A percentile compares a stretch with the other conserved stretches of the same genome.
These are phyloP conservation scores for Drosophila stalkeri DNA, from an alignment of 2,888 invertebrate genomes.

Conservation along the genomic window DNA sequence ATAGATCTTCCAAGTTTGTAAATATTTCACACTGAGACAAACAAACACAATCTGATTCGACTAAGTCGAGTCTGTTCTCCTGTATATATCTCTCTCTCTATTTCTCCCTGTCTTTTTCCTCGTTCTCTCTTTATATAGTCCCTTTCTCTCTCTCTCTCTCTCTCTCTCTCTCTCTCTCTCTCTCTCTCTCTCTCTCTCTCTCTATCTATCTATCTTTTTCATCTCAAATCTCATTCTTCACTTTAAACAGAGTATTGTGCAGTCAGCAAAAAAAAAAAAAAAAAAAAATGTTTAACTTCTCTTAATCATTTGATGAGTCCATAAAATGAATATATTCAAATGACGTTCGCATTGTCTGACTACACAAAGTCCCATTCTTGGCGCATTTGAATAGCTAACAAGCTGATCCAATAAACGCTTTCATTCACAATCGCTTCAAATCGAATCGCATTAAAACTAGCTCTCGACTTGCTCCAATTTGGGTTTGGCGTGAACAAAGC, in stretches of 20 bases:
- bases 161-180: not conserved
- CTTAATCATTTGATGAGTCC: not conserved
- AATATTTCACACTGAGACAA: not conserved
- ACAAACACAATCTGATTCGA: too few species aligned
- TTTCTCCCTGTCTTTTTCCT: too few species aligned
- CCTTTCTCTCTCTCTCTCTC: not conserved
- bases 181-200: not conserved
- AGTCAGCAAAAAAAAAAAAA: not conserved
- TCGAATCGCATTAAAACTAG: conserved; percentile 1
- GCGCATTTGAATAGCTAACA: conserved; percentile 40
- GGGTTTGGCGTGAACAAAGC: conserved; percentile 70
- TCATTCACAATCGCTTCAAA: conserved; percentile 51
- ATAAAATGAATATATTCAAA: conserved; percentile 16
- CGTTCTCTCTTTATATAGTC: not conserved
- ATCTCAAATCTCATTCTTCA: not conserved
- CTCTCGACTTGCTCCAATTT: conserved; percentile 30
- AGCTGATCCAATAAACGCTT: conserved; percentile 36
- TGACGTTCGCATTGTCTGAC: conserved; percentile 22
- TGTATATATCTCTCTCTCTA: not conserved
- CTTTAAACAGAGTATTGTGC: not conserved
- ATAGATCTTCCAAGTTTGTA: not conserved
- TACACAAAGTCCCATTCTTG: conserved; percentile 21
- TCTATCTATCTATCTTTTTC: not conserved
- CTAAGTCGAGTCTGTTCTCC: not conserved
- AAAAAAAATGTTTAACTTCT: too few species aligned